Percentiles rank a stretch among this genome's conserved stretches.
phyloP scores from a whole-genome alignment of 2,113 vertebrate genomes.

The Plecturocebus donacophilus region DNA sequence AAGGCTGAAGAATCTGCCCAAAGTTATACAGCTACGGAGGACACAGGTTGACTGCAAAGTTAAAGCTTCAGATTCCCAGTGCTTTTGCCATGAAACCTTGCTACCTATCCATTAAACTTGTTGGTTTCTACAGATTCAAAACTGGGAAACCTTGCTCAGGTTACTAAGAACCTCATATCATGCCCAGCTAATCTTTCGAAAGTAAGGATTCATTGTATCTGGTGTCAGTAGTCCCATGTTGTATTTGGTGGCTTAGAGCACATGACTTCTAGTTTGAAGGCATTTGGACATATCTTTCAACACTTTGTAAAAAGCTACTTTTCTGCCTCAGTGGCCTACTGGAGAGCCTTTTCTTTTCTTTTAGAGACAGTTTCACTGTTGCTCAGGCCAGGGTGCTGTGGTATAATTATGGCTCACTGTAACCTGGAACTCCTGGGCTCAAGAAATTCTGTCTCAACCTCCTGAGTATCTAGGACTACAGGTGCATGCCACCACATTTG shows the following conservation, averaged over 20 bases:
- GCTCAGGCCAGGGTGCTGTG: not conserved
- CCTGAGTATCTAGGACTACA: not conserved
- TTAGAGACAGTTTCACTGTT: not conserved
- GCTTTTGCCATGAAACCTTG: not conserved
- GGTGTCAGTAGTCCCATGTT: not conserved
- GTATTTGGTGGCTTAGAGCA: not conserved
- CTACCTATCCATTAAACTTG: not conserved
- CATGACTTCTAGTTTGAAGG: not conserved
- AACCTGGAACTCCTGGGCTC: not conserved
- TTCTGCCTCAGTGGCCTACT: not conserved
- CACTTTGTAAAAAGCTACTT: not conserved
- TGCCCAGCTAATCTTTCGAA: not conserved
- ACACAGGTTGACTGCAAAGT: not conserved
- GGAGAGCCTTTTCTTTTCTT: not conserved
- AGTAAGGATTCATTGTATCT: not conserved
- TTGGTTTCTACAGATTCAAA: not conserved
- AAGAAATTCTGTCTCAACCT: not conserved
- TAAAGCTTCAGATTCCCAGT: not conserved
- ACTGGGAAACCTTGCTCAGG: not conserved
- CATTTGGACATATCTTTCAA: not conserved
- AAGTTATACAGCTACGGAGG: not conserved
- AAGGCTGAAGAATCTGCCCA: not conserved
- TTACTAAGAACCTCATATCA: not conserved
- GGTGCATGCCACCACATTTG: not conserved
- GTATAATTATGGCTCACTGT: not conserved